phyloP scores from a whole-genome alignment of 2,888 invertebrate genomes.

The Nematopogon swammerdamellus region DNA sequence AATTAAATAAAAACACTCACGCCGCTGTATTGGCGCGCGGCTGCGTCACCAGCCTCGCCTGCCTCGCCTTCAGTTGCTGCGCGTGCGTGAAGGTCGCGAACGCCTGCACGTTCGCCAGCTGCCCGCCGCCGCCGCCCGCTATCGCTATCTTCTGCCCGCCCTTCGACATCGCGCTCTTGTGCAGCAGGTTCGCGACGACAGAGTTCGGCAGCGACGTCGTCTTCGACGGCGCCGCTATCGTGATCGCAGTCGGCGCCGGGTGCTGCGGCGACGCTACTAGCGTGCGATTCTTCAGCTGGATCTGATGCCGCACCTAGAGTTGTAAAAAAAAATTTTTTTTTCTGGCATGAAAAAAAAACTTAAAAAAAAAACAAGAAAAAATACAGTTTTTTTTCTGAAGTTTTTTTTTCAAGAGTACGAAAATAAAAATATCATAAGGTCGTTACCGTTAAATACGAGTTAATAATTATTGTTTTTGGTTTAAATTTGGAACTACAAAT shows the following conservation, averaged over 20 bases:
- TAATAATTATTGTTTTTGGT: no score
- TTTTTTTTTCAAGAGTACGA: no score
- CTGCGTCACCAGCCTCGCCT: conserved; percentile 26
- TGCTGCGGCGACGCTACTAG: conserved; percentile 20
- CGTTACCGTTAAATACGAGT: no score
- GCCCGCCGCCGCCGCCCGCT: conserved; percentile 21
- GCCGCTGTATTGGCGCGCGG: conserved; percentile 21
- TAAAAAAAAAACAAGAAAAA: no score
- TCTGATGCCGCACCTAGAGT: conserved; percentile 30
- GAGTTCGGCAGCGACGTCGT: conserved; percentile 26
- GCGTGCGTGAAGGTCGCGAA: conserved; percentile 29
- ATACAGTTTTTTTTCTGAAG: no score
- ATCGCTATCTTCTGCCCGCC: conserved; percentile 31
- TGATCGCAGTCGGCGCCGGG: conserved; percentile 12
- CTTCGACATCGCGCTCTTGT: conserved; percentile 25
- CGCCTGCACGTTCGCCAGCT: conserved; percentile 32
- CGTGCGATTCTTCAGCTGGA: conserved; percentile 29
- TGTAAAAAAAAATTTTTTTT: no score
- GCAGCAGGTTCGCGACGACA: conserved; percentile 28
- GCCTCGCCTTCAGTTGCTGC: conserved; percentile 32
- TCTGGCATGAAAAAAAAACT: no score
- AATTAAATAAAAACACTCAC: conserved; percentile 17
- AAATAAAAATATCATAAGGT: no score
- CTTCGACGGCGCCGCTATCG: conserved; percentile 18
- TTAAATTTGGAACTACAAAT: no score